Evolutionary conservation across 2,113 vertebrate genomes (phyloP).

Genomic region (Macaca nemestrina): DNA sequence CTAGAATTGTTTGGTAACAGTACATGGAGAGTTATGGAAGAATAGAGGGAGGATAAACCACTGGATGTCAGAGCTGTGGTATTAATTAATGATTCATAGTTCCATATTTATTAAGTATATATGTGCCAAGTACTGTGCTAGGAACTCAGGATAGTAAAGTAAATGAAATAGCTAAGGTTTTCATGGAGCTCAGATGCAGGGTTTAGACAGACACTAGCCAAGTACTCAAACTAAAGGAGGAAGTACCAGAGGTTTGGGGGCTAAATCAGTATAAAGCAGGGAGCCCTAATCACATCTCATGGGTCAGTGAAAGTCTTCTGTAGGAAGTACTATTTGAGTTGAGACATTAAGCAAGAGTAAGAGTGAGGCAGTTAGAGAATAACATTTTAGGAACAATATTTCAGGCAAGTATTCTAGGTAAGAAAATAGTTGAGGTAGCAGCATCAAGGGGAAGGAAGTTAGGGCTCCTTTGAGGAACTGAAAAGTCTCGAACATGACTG

Average conservation of each 20-base stretch:
- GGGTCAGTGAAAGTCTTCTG: background rate
- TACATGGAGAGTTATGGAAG: background rate
- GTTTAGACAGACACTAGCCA: background rate
- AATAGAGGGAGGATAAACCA: background rate
- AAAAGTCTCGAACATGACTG: background rate
- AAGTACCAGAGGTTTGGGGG: background rate
- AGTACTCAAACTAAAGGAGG: background rate
- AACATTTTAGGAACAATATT: background rate
- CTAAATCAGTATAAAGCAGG: background rate
- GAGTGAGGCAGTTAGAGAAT: background rate
- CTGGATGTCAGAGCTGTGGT: background rate
- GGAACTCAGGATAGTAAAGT: background rate
- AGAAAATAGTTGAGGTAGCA: background rate
- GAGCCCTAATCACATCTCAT: background rate
- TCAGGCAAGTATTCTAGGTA: background rate
- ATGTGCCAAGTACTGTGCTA: background rate
- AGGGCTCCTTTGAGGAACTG: background rate
- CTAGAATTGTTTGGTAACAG: background rate
- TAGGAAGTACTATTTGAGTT: background rate
- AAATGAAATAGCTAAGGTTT: background rate
- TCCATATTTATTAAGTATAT: background rate
- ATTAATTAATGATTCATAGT: background rate
- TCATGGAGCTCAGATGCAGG: background rate
- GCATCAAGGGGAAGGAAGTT: background rate
- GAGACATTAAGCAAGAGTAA: background rate